Evolutionary conservation across 2,888 invertebrate species (phyloP), one percentile per base, ranked within the genome.

Genomic region (Synanthedon andrenaeformis): DNA sequence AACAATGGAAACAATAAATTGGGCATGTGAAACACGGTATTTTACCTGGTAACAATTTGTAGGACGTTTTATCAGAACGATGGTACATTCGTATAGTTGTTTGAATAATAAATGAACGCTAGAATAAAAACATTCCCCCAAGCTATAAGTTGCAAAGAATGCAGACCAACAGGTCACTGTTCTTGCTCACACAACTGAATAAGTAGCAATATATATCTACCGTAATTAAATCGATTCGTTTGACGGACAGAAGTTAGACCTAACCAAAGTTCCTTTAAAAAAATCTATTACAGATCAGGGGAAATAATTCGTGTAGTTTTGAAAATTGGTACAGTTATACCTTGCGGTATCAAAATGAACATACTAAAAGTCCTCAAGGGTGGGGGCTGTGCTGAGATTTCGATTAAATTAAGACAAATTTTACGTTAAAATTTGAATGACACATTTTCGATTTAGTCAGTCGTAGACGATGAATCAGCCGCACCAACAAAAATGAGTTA

Each of bases 1-100:
- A 45, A 67, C 69, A 75, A 76, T 74, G 70, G 67, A 64, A 67
- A 66, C 64, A 64, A 70, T 68, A 68, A 79, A 77, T 78, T 74
- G 68, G 71, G 70, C 60, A 66, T 71, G 66, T 62, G 62, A 60
- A 65, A 62, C 66, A 66, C 69, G 67, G 70, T 65, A 63, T 66
- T 66, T 62, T 66, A 69, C 68, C 68, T 64, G 64, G 61, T 69
- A 69, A 67, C 62, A 62, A 70, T 71, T 45, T 72, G 70, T 64
- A 66, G 58, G 64, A 48, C 57, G 52, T 55, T 51, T 55, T 69
- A 65, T 65, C 62, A 64, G 52, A 52, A 58, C 56, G 51, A 56
- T 54, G 63, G 64, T 65, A 55, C 55, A 63, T 67, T 65, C 64
- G 58, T 58, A 61, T 52, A 42, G 55, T 55, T 55, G 53, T 56